Percentiles rank a stretch among this genome's conserved stretches.
Conservation (phyloP, 2,113 vertebrate species). For the Lethenteron reissneri region DNA sequence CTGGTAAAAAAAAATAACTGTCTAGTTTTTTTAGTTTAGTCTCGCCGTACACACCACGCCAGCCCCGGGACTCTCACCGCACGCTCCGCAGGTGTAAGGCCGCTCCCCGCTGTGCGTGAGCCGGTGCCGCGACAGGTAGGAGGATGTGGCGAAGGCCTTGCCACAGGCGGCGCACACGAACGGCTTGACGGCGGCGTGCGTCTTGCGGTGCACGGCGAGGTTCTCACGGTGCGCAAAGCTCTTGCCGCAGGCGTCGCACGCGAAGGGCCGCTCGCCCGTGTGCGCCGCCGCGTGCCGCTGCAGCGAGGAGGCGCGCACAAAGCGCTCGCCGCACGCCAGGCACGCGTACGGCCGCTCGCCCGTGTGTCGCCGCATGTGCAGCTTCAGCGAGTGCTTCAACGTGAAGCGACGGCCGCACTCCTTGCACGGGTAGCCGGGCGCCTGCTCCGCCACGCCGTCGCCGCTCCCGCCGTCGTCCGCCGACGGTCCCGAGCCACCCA, state of each 20-base stretch:
- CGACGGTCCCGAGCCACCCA: too few relatives aligned
- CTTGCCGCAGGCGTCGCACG: conserved; percentile 2
- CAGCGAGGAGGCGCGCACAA: not conserved
- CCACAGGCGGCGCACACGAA: conserved; percentile 1
- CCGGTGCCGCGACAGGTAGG: conserved; percentile 4
- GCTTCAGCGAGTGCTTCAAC: conserved; percentile 4
- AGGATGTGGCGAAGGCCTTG: conserved; percentile 1
- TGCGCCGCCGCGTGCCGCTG: not conserved
- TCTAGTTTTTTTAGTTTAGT: too few relatives aligned
- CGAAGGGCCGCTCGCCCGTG: not conserved
- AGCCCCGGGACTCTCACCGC: not conserved
- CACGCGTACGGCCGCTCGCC: not conserved
- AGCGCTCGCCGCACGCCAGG: not conserved
- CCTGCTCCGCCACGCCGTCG: too few relatives aligned
- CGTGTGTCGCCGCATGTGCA: conserved; percentile 7
- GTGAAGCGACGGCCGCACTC: conserved; percentile 3
- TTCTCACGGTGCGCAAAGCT: conserved; percentile 3
- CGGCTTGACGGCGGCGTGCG: not conserved
- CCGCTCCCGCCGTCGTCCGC: too few relatives aligned
- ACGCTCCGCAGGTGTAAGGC: not conserved
- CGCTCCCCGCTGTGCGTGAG: not conserved
- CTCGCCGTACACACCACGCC: too few relatives aligned
- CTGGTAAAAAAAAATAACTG: too few relatives aligned
- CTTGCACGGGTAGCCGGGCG: not conserved
- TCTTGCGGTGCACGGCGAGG: conserved; percentile 3